A percentile compares a stretch with the other conserved stretches of the same genome.
phyloP scores from a whole-genome alignment of 2,797 vertebrate genomes.

The Platyrinchus mystaceus region DNA sequence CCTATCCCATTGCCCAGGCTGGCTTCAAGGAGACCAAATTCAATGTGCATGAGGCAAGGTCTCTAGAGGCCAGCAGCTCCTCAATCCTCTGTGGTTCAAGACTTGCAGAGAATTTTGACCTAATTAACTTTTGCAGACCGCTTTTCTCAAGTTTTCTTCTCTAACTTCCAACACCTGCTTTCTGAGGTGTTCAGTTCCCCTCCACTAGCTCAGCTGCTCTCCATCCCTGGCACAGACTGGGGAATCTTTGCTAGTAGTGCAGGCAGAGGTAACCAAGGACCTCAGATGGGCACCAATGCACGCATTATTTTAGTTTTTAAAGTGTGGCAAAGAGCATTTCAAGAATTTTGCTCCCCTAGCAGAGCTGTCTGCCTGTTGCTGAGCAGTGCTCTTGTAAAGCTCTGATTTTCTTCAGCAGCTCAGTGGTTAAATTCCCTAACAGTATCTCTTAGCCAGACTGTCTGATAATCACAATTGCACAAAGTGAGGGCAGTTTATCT shows the following conservation, averaged over 20 bases:
- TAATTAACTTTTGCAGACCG: not conserved
- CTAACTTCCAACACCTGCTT: not conserved
- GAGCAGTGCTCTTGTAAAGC: not conserved
- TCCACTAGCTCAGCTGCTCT: too few species aligned
- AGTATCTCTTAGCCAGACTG: not conserved
- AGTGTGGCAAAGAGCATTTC: not conserved
- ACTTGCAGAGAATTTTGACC: not conserved
- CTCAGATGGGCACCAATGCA: not conserved
- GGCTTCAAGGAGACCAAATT: not conserved
- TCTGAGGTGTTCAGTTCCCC: not conserved
- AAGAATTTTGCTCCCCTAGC: not conserved
- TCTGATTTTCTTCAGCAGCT: not conserved
- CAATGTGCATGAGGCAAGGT: fast-evolving
- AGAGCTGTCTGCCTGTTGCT: constrained; percentile 21
- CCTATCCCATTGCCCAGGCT: not conserved
- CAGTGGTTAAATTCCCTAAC: not conserved
- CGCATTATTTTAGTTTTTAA: not conserved
- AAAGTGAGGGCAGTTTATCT: not conserved
- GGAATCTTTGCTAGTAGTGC: not conserved
- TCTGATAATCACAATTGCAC: not conserved
- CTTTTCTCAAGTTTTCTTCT: not conserved
- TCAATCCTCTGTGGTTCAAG: not conserved
- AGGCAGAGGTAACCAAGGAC: not conserved
- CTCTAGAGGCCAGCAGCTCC: not conserved
- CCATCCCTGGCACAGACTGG: not conserved